These are phyloP conservation scores for Ailurus styani DNA, from an alignment of 2,113 vertebrate species.

Conservation along the genomic window DNA sequence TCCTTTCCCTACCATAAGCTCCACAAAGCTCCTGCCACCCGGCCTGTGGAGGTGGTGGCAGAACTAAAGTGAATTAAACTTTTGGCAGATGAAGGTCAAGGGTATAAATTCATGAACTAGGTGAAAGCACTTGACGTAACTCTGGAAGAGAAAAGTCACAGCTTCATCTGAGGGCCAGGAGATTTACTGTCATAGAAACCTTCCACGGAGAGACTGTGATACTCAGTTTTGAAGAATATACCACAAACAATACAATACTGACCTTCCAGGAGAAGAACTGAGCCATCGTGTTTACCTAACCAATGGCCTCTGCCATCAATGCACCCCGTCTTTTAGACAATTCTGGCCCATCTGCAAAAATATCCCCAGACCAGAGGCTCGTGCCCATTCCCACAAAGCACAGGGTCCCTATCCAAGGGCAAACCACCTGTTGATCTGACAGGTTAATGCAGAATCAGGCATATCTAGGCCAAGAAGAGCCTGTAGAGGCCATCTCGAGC, in stretches of 20 bases:
- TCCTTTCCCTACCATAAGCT: neutral
- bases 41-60: neutral
- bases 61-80: neutral
- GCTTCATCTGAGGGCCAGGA: neutral
- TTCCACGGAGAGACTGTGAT: neutral
- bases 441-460: neutral
- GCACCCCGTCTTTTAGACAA: neutral
- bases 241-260: neutral
- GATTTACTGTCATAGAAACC: slow-evolving; percentile 18
- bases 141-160: neutral
- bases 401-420: neutral
- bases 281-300: neutral
- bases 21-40: neutral
- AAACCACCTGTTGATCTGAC: neutral
- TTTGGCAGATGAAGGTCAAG: neutral
- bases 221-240: neutral
- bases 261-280: neutral
- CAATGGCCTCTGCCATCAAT: neutral
- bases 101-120: neutral
- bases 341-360: neutral
- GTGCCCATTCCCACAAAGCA: neutral
- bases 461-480: neutral
- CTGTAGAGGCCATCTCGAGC: neutral
- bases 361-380: neutral
- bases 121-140: neutral